These are phyloP conservation scores for Drosophila testacea DNA, from an alignment of 2,888 invertebrate genomes.

Conservation along the genomic window DNA sequence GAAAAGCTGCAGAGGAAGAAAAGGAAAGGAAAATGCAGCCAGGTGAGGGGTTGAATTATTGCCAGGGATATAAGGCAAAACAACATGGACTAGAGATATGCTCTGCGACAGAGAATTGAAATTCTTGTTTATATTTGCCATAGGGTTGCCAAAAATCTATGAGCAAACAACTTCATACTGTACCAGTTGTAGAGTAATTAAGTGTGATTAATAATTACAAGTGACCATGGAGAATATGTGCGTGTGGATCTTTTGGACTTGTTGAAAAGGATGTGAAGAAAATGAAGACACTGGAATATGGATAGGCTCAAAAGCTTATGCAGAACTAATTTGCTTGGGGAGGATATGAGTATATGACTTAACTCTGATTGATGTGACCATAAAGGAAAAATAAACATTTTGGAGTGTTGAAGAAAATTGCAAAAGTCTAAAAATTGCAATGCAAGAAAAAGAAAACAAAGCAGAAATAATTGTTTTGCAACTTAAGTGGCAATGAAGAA, in stretches of 20 bases:
- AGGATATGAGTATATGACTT: background rate
- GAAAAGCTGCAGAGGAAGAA: constrained; percentile 9
- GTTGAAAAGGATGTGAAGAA: background rate
- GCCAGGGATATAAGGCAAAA: constrained; percentile 19
- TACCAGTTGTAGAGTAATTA: constrained; percentile 11
- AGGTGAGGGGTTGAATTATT: constrained; percentile 21
- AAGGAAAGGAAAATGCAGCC: background rate
- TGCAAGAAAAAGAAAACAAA: background rate
- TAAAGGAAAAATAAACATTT: too few species aligned
- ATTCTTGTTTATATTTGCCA: constrained; percentile 11
- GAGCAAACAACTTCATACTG: background rate
- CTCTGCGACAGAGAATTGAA: constrained; percentile 20
- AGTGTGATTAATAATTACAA: background rate
- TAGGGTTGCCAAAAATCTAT: constrained; percentile 25
- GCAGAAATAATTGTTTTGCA: background rate
- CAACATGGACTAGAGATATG: constrained; percentile 31
- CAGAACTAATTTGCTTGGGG: background rate
- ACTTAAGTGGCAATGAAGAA: background rate
- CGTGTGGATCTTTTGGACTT: background rate
- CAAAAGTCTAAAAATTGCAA: too few species aligned
- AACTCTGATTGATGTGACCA: background rate
- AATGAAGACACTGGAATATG: background rate
- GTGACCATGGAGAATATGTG: constrained; percentile 4
- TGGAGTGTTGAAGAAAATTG: too few species aligned
- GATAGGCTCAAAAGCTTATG: too few species aligned